Evolutionary conservation across 2,113 vertebrate species (phyloP), one percentile per base, ranked within the genome.

Genomic region (Corythaixoides concolor): DNA sequence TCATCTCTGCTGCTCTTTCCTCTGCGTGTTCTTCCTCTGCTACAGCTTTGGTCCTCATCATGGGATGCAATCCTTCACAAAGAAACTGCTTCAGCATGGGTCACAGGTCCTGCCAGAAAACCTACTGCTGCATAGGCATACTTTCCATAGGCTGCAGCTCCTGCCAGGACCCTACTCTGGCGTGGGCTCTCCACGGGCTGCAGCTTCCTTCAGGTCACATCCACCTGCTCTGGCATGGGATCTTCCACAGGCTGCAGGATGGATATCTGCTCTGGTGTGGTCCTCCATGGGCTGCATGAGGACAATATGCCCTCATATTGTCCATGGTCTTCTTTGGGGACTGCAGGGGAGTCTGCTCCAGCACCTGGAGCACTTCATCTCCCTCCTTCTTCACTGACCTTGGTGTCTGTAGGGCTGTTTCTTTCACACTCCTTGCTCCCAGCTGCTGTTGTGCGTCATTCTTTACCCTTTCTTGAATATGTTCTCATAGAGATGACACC

Each of bases 141-240:
- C 41, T 43, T 12, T 12, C 9, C 5, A 8, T 37, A 47, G 21
- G 19, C 47, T 13, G 13, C 30, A 33, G 23, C 9, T 69, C 12
- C 18, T 69, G 18, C 30, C 21, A 53, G 37, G n/a, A 82, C 53
- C 32, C 19, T 75, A 3, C 9, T 76, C 6, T 18, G 37, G 1
- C 3, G 1, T 60, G 19, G 11, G 12, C 8, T 41, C 41, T 77
- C 21, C 39, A 23, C 12, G 39, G 37, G 8, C 17, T 58, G 15
- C 19, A 37, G 27, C 15, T 64, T 64, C 7, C 20, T 69, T 55
- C 7, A 9, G 49, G 17, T 10, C 47, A 63, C 30, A 24, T 37
- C 10, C 6, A 6, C 45, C 19, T 49, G 20, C 39, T 56, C 30
- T 0, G 0, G 12, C 9, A 3, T 52, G 55, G 20, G 5, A 2